These are phyloP conservation scores for Steromphala cineraria DNA, from an alignment of 2,888 invertebrate genomes.

Conservation along the genomic window DNA sequence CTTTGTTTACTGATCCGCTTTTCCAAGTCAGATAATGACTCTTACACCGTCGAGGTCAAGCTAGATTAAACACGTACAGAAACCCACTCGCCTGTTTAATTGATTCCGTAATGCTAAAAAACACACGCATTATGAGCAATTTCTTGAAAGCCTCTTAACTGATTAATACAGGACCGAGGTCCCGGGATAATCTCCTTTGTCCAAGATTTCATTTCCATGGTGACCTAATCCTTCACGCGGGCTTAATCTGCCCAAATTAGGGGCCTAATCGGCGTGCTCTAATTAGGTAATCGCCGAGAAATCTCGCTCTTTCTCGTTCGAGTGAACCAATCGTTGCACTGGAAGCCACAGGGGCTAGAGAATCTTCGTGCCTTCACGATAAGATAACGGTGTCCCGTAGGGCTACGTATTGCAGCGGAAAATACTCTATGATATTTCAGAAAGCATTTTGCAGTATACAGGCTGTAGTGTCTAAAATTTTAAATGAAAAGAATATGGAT, in stretches of 20 bases:
- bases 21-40: no score
- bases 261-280: not conserved
- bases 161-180: not conserved
- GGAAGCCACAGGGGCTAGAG: no score
- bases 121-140: not conserved
- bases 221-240: not conserved
- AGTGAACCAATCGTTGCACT: not conserved
- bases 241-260: not conserved
- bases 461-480: no score
- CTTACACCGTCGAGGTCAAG: no score
- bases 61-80: not conserved
- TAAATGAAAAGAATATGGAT: no score
- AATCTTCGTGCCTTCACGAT: no score
- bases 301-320: not conserved
- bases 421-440: no score
- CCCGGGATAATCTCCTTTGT: not conserved
- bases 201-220: constrained; percentile 5
- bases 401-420: no score
- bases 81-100: not conserved
- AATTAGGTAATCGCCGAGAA: constrained; percentile 2
- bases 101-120: not conserved
- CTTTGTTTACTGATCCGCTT: no score
- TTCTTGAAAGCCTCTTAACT: not conserved
- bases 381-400: no score
- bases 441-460: no score